Percentiles rank a stretch among this genome's conserved stretches.
These are phyloP conservation scores for Pyxicephalus adspersus DNA, from an alignment of 2,113 vertebrate species.

Conservation along the genomic window DNA sequence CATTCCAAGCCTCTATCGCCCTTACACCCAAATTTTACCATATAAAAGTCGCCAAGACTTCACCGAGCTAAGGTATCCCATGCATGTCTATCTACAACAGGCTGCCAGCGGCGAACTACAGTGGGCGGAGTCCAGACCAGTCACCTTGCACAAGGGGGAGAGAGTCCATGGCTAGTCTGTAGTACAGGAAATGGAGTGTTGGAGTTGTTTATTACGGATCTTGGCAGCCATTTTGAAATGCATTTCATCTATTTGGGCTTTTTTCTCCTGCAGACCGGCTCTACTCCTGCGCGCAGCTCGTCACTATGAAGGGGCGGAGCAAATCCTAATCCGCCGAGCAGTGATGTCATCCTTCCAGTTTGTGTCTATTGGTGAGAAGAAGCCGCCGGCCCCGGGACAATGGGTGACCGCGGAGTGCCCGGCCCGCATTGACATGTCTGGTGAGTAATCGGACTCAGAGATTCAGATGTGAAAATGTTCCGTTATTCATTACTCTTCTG, in stretches of 20 bases:
- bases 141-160: too few relatives aligned
- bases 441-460: conserved; percentile 66
- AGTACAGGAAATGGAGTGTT: neutral
- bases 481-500: too few relatives aligned
- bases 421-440: conserved; percentile 89
- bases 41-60: too few relatives aligned
- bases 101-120: too few relatives aligned
- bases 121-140: too few relatives aligned
- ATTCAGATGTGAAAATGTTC: too few relatives aligned
- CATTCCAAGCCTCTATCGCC: too few relatives aligned
- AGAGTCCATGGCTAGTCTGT: neutral
- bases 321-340: conserved; percentile 86
- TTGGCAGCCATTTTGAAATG: neutral
- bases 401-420: conserved; percentile 90
- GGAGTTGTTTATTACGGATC: too few relatives aligned
- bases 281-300: conserved; percentile 88
- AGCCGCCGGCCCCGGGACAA: conserved; percentile 71
- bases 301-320: conserved; percentile 91
- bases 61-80: too few relatives aligned
- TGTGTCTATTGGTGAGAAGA: conserved; percentile 66
- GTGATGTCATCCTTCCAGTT: conserved; percentile 88
- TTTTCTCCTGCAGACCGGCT: conserved; percentile 72
- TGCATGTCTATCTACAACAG: too few relatives aligned
- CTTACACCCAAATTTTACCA: too few relatives aligned
- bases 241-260: neutral